Percentiles rank a stretch among this genome's conserved stretches.
phyloP scores from a whole-genome alignment of 2,888 invertebrate genomes.

The Nemurella pictetii region DNA sequence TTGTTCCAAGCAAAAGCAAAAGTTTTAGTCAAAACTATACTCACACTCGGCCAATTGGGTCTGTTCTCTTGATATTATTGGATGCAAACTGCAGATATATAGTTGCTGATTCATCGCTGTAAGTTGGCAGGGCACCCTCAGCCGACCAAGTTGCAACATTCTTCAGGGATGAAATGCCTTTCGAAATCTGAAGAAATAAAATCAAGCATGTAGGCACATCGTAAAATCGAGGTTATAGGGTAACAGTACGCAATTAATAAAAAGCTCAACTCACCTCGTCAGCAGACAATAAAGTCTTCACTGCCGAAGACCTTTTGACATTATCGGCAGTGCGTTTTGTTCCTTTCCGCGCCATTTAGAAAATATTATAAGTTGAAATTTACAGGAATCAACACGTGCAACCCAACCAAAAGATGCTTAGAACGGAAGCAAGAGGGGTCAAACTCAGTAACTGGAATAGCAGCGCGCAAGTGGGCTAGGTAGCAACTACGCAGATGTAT shows the following conservation, averaged over 20 bases:
- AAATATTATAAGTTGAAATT: not conserved
- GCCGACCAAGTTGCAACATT: not conserved
- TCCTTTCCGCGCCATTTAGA: not conserved
- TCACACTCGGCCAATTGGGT: not conserved
- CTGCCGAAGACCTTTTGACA: not conserved
- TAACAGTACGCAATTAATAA: not conserved
- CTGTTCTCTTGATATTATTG: not conserved
- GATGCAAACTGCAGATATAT: not conserved
- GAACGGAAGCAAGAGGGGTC: too few species aligned
- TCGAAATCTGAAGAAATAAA: not conserved
- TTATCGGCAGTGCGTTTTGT: not conserved
- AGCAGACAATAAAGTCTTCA: not conserved
- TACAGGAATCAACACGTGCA: not conserved
- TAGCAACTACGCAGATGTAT: too few species aligned
- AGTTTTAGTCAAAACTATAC: not conserved
- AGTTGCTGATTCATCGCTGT: not conserved
- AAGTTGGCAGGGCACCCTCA: not conserved
- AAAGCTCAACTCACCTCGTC: not conserved
- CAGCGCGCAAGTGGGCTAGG: too few species aligned
- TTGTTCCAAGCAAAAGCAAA: not conserved
- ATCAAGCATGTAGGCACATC: not conserved
- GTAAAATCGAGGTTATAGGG: not conserved
- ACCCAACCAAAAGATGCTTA: too few species aligned
- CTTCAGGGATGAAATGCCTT: not conserved
- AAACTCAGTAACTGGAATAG: too few species aligned